phyloP scores from a whole-genome alignment of 2,797 vertebrate species.

The Aotus griseimembra region DNA sequence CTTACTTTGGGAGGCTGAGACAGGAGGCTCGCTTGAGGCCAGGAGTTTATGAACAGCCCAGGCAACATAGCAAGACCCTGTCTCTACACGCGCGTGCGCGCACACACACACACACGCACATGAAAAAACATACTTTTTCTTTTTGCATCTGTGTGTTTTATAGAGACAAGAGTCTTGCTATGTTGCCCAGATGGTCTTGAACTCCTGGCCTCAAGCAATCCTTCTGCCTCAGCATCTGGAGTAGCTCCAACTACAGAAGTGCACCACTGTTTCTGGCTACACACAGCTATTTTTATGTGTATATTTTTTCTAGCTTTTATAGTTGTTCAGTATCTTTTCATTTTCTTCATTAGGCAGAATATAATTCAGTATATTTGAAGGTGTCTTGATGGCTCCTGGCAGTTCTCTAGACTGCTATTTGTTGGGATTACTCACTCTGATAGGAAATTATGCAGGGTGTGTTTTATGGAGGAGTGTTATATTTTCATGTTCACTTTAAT shows the following conservation, averaged over 20 bases:
- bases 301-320: not conserved
- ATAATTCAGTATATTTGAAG: constrained; percentile 8
- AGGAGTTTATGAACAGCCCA: not conserved
- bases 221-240: not conserved
- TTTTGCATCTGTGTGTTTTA: not conserved
- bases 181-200: not conserved
- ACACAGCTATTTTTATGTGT: not conserved
- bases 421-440: not conserved
- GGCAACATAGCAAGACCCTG: not conserved
- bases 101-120: too few relatives aligned
- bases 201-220: not conserved
- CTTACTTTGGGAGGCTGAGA: not conserved
- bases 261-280: not conserved
- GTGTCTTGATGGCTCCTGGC: not conserved
- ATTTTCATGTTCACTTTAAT: not conserved
- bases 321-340: not conserved
- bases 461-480: not conserved
- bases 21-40: not conserved
- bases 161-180: not conserved
- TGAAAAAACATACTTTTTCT: not conserved
- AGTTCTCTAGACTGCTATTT: not conserved
- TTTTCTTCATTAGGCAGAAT: not conserved
- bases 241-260: not conserved
- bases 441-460: not conserved
- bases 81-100: not conserved